phyloP scores from a whole-genome alignment of 2,113 vertebrate genomes.

The Phylloscopus whistleri region DNA sequence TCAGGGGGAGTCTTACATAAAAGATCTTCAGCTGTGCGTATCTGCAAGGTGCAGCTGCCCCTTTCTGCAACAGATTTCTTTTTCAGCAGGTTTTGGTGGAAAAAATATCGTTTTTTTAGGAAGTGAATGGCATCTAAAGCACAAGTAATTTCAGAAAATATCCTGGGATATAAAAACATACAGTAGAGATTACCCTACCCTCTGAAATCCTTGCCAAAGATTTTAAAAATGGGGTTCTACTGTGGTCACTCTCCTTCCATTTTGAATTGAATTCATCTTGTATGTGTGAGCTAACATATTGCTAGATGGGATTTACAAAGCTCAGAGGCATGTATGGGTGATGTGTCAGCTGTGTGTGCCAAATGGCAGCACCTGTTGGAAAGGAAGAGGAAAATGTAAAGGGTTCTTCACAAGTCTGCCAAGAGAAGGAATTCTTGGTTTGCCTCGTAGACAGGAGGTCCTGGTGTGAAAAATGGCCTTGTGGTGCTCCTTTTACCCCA shows the following conservation, averaged over 20 bases:
- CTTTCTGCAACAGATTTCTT: background rate
- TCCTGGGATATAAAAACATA: background rate
- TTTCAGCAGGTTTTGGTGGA: background rate
- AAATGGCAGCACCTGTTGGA: background rate
- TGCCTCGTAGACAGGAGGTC: background rate
- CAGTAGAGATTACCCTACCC: background rate
- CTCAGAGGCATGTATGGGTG: background rate
- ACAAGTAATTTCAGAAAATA: background rate
- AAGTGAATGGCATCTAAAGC: background rate
- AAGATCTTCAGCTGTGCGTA: conserved; percentile 27
- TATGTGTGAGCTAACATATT: background rate
- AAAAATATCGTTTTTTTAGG: background rate
- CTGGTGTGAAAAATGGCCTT: background rate
- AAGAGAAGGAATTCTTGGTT: background rate
- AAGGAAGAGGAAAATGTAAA: background rate
- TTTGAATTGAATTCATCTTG: background rate
- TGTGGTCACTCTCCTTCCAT: background rate
- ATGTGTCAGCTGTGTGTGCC: background rate
- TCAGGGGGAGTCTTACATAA: conserved; percentile 44
- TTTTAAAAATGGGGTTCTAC: background rate
- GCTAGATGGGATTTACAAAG: background rate
- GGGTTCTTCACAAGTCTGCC: background rate
- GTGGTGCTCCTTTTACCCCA: background rate
- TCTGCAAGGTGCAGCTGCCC: conserved; percentile 28
- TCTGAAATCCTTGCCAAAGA: background rate